These are phyloP conservation scores for Alitta virens DNA, from an alignment of 2,888 invertebrate species.

Conservation along the genomic window DNA sequence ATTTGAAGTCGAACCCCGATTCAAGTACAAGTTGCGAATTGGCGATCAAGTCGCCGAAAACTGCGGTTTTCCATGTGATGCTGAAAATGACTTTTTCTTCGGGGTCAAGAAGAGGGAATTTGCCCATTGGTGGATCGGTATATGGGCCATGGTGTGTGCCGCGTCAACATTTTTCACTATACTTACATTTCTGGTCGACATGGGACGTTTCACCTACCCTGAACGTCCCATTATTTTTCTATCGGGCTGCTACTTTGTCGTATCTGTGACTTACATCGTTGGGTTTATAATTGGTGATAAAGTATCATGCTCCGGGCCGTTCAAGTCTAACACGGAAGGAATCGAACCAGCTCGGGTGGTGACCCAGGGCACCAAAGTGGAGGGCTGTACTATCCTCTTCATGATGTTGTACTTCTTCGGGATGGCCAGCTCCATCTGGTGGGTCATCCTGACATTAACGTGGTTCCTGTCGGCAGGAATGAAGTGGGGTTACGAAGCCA, in stretches of 20 bases:
- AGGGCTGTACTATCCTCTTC: conserved; percentile 84
- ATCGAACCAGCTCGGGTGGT: conserved; percentile 34
- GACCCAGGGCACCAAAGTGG: conserved; percentile 68
- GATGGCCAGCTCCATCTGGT: conserved; percentile 94
- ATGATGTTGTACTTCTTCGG: conserved; percentile 85
- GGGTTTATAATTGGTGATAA: conserved; percentile 60
- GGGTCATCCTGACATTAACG: conserved; percentile 92
- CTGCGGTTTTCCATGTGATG: conserved; percentile 71
- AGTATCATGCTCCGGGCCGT: conserved; percentile 50
- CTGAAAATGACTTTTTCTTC: conserved; percentile 80
- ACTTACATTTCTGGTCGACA: conserved; percentile 87
- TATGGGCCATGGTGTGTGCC: conserved; percentile 87
- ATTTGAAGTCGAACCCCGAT: conserved; percentile 16
- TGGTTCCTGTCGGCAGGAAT: conserved; percentile 96
- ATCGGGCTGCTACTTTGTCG: conserved; percentile 92
- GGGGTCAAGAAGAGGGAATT: conserved; percentile 76
- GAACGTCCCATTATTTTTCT: conserved; percentile 96
- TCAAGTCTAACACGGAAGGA: conserved; percentile 26
- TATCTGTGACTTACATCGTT: conserved; percentile 83
- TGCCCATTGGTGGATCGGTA: conserved; percentile 86
- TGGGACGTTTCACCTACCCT: conserved; percentile 92
- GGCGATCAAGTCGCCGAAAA: conserved; percentile 33
- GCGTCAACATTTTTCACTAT: conserved; percentile 81
- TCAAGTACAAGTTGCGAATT: conserved; percentile 27
- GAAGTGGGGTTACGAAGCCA: conserved; percentile 98